Evolutionary conservation across 1,140 invertebrate genomes (phyloP).

Genomic region (Augochlora pura): DNA sequence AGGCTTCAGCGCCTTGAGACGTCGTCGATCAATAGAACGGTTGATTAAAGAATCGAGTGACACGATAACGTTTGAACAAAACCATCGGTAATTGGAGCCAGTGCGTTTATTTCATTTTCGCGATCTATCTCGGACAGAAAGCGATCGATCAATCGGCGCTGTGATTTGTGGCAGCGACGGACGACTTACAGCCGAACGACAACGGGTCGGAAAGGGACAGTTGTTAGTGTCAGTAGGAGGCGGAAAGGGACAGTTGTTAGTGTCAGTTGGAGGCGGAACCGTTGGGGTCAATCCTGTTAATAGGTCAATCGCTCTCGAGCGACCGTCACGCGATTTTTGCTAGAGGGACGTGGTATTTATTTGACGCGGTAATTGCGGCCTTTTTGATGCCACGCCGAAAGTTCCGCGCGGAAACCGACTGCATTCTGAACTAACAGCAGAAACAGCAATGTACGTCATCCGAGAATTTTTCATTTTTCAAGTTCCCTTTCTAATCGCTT

Average conservation of each 20-base stretch:
- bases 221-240: background rate
- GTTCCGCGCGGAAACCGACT: background rate
- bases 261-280: background rate
- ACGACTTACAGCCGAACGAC: background rate
- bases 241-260: conserved; percentile 3
- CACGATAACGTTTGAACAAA: too few species aligned
- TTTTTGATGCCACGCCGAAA: conserved; percentile 22
- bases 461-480: too few species aligned
- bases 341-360: conserved; percentile 42
- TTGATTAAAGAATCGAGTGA: too few species aligned
- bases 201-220: background rate
- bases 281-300: conserved; percentile 52
- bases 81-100: too few species aligned
- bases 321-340: conserved; percentile 41
- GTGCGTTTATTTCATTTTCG: background rate
- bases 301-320: conserved; percentile 42
- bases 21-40: too few species aligned
- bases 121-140: background rate
- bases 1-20: too few species aligned
- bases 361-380: conserved; percentile 37
- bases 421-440: too few species aligned
- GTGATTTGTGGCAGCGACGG: background rate
- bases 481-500: too few species aligned
- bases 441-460: too few species aligned
- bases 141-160: background rate